Conservation (phyloP, 2,888 invertebrate species). For the Coleophora deauratella region DNA sequence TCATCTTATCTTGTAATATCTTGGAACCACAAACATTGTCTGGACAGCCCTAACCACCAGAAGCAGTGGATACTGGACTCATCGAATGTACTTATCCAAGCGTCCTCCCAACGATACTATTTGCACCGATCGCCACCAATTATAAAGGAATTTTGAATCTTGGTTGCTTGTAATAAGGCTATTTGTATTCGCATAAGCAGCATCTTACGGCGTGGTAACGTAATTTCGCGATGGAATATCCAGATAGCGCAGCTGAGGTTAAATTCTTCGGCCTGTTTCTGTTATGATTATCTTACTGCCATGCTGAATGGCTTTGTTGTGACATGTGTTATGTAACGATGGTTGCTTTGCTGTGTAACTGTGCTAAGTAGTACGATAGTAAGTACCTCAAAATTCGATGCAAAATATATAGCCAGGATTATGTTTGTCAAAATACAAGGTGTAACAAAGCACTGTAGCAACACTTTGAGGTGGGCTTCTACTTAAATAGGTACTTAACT, state of each 20-base stretch:
- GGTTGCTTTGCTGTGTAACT: not conserved
- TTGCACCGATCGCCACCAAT: slow-evolving; percentile 13
- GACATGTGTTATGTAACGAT: not conserved
- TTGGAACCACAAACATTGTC: no score
- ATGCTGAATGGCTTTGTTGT: not conserved
- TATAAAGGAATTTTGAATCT: slow-evolving; percentile 11
- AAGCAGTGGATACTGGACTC: no score
- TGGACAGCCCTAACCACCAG: no score
- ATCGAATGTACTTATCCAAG: no score
- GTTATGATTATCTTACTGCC: slow-evolving; percentile 15
- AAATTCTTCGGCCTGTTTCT: slow-evolving; percentile 11
- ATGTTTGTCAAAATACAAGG: no score
- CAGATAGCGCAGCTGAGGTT: slow-evolving; percentile 17
- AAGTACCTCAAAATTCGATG: no score
- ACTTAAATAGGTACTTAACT: no score
- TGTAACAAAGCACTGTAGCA: no score
- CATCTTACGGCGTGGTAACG: slow-evolving; percentile 1
- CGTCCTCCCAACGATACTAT: slow-evolving; percentile 1
- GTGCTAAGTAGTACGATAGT: no score
- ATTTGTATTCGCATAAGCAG: not conserved
- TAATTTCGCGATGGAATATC: slow-evolving; percentile 15
- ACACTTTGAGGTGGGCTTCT: no score
- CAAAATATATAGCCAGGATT: no score
- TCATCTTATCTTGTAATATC: no score
- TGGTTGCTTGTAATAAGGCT: slow-evolving; percentile 9